A percentile compares a stretch with the other conserved stretches of the same genome.
These are phyloP conservation scores for Spilogale gracilis DNA, from an alignment of 2,113 vertebrate species.

Conservation along the genomic window DNA sequence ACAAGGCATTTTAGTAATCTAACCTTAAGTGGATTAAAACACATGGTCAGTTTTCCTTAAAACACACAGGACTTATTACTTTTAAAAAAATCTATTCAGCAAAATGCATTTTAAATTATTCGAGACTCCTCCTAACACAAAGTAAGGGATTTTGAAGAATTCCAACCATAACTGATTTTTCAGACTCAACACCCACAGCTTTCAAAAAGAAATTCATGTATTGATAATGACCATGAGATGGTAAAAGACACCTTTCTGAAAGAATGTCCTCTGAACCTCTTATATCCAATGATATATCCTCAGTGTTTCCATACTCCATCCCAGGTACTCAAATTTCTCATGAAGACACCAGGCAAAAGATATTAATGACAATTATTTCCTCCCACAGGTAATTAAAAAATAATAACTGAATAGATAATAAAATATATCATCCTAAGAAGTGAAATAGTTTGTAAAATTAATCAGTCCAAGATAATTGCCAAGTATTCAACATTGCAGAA, in stretches of 20 bases:
- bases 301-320: too few relatives aligned
- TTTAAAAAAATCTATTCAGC: conserved; percentile 64
- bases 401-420: not conserved
- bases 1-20: conserved; percentile 69
- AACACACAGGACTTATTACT: conserved; percentile 63
- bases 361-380: not conserved
- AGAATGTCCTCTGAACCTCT: not conserved
- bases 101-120: conserved; percentile 59
- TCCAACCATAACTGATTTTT: not conserved
- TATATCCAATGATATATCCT: accelerated
- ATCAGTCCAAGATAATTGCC: not conserved
- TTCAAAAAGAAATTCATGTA: not conserved
- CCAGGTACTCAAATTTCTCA: not conserved
- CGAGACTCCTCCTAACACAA: not conserved
- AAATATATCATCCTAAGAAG: not conserved
- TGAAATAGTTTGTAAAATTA: not conserved
- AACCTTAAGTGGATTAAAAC: conserved; percentile 73
- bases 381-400: not conserved
- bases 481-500: not conserved
- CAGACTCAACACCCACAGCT: conserved; percentile 24
- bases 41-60: conserved; percentile 62
- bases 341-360: not conserved
- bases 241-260: not conserved
- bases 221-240: not conserved
- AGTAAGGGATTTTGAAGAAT: conserved; percentile 36